A percentile compares a stretch with the other conserved stretches of the same genome.
Evolutionary conservation across 2,113 vertebrate species (phyloP).

Genomic region (Chloropsis cyanopogon): DNA sequence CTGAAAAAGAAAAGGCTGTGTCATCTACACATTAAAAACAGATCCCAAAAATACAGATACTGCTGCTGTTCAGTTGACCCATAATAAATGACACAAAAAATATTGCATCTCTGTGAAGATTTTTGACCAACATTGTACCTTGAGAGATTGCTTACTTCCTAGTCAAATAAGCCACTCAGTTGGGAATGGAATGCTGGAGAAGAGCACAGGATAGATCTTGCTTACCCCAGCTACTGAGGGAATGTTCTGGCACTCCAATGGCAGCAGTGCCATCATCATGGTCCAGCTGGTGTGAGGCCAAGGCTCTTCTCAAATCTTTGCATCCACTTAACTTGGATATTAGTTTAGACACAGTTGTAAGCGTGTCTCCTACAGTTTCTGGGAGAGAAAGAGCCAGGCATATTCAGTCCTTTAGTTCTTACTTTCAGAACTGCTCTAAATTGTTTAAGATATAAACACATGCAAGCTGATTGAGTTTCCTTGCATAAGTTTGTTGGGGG

Average conservation of each 20-base stretch:
- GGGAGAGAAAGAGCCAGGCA: background rate
- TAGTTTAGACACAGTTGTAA: background rate
- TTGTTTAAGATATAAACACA: background rate
- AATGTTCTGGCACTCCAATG: accelerated
- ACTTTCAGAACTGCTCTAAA: background rate
- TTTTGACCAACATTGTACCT: background rate
- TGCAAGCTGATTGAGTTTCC: background rate
- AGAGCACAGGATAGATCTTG: background rate
- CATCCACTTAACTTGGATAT: background rate
- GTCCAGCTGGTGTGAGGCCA: background rate
- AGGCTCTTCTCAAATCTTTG: background rate
- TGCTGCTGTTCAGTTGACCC: background rate
- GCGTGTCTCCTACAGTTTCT: background rate
- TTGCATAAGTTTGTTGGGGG: background rate
- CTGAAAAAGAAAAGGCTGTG: background rate
- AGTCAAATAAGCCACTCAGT: background rate
- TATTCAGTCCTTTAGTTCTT: background rate
- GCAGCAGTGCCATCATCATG: background rate
- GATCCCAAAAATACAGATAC: background rate
- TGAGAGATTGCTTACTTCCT: background rate
- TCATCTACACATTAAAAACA: background rate
- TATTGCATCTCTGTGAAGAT: background rate
- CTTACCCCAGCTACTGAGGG: background rate
- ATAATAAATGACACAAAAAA: background rate
- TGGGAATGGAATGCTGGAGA: background rate